phyloP scores from a whole-genome alignment of 2,113 vertebrate genomes.

The Ardeotis arabs region DNA sequence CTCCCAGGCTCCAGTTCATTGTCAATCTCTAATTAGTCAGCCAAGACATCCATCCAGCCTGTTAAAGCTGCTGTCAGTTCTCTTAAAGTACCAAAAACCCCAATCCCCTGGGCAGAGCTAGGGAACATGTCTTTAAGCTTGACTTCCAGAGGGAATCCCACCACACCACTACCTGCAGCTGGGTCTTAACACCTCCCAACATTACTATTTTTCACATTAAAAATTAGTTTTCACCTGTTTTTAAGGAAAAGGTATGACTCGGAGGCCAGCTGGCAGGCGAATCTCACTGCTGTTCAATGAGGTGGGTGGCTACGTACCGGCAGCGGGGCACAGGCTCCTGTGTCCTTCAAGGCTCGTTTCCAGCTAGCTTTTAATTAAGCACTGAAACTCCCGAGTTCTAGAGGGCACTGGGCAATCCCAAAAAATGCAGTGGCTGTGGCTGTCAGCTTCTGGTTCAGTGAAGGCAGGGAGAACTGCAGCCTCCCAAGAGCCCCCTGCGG shows the following conservation, averaged over 20 bases:
- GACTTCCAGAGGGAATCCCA: not conserved
- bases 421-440: not conserved
- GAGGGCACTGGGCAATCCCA: not conserved
- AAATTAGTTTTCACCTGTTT: not conserved
- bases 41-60: not conserved
- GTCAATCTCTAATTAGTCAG: not conserved
- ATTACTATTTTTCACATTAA: not conserved
- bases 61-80: not conserved
- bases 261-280: not conserved
- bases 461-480: not conserved
- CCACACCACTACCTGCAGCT: not conserved
- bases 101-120: not conserved
- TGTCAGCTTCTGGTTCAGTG: not conserved
- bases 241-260: not conserved
- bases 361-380: not conserved
- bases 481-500: not conserved
- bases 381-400: not conserved
- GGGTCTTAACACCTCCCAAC: not conserved
- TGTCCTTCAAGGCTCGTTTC: not conserved
- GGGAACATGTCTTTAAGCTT: not conserved
- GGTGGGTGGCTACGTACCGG: fast-evolving
- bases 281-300: fast-evolving
- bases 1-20: not conserved
- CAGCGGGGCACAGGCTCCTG: not conserved
- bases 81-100: not conserved